Percentiles rank a stretch among this genome's conserved stretches.
These are phyloP conservation scores for Drosophila aldrichi DNA, from an alignment of 2,888 invertebrate species.

Conservation along the genomic window DNA sequence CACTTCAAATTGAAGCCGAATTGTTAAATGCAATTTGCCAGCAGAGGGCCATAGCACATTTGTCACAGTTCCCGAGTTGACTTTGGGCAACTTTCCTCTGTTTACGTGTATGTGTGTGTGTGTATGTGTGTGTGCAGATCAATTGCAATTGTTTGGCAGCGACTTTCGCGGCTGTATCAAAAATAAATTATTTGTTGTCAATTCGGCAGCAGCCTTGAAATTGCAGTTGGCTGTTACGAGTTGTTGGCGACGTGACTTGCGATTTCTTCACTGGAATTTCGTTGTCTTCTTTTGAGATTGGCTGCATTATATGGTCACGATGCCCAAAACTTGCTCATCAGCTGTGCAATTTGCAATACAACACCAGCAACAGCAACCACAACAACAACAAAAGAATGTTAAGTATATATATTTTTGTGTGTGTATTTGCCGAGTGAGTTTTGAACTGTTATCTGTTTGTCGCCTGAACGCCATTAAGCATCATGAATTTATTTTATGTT, in stretches of 20 bases:
- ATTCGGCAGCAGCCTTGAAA: slow-evolving; percentile 66
- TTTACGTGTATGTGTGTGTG: too few species aligned
- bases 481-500: slow-evolving; percentile 22
- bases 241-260: slow-evolving; percentile 62
- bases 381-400: slow-evolving; percentile 28
- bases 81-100: slow-evolving; percentile 46
- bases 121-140: slow-evolving; percentile 9
- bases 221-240: slow-evolving; percentile 43
- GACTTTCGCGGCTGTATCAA: slow-evolving; percentile 67
- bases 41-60: neutral
- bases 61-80: slow-evolving; percentile 12
- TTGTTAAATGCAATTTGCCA: slow-evolving; percentile 10
- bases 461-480: slow-evolving; percentile 31
- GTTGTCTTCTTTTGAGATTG: slow-evolving; percentile 40
- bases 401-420: slow-evolving; percentile 22
- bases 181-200: slow-evolving; percentile 74
- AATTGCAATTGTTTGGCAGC: slow-evolving; percentile 30
- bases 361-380: slow-evolving; percentile 2
- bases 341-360: slow-evolving; percentile 31
- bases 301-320: slow-evolving; percentile 54
- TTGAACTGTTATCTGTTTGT: slow-evolving; percentile 15
- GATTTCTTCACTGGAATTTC: slow-evolving; percentile 73
- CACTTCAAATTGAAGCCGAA: slow-evolving; percentile 2
- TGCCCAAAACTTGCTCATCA: slow-evolving; percentile 39
- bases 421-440: neutral